Percentiles rank a stretch among this genome's conserved stretches.
Evolutionary conservation across 2,797 vertebrate genomes (phyloP).

Genomic region (Rhyacichthys aspro): DNA sequence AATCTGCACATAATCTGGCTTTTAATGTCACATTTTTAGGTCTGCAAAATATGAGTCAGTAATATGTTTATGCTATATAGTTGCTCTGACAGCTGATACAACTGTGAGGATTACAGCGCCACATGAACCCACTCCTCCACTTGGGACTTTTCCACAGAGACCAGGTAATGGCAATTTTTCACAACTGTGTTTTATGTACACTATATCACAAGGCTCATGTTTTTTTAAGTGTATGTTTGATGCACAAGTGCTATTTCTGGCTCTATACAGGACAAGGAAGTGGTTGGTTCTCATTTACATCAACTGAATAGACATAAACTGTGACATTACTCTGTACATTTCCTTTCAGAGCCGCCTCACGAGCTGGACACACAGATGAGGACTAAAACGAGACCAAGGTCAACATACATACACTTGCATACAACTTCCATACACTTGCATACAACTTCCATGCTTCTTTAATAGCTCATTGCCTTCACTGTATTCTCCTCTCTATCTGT

Average conservation of each 20-base stretch:
- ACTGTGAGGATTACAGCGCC: constrained; percentile 34
- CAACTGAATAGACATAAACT: constrained; percentile 4
- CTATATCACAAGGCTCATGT: not conserved
- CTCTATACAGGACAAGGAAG: constrained; percentile 26
- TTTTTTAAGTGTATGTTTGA: not conserved
- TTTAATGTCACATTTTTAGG: too few species aligned
- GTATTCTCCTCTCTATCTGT: not conserved
- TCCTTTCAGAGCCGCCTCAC: constrained; percentile 65
- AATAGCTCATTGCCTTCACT: not conserved
- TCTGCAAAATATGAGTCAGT: too few species aligned
- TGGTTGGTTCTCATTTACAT: constrained; percentile 33
- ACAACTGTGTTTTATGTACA: not conserved
- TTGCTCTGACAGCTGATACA: constrained; percentile 28
- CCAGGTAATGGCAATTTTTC: constrained; percentile 64
- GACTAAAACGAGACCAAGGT: constrained; percentile 78
- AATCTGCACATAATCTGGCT: not conserved
- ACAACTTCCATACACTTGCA: too few species aligned
- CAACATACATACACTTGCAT: too few species aligned
- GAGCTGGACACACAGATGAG: constrained; percentile 71
- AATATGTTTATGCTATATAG: not conserved
- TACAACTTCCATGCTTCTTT: too few species aligned
- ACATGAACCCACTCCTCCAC: constrained; percentile 41
- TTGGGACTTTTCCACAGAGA: constrained; percentile 48
- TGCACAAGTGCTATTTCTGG: not conserved
- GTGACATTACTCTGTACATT: constrained; percentile 12